These are phyloP conservation scores for Podarcis cretensis DNA, from an alignment of 2,113 vertebrate genomes.

Conservation along the genomic window DNA sequence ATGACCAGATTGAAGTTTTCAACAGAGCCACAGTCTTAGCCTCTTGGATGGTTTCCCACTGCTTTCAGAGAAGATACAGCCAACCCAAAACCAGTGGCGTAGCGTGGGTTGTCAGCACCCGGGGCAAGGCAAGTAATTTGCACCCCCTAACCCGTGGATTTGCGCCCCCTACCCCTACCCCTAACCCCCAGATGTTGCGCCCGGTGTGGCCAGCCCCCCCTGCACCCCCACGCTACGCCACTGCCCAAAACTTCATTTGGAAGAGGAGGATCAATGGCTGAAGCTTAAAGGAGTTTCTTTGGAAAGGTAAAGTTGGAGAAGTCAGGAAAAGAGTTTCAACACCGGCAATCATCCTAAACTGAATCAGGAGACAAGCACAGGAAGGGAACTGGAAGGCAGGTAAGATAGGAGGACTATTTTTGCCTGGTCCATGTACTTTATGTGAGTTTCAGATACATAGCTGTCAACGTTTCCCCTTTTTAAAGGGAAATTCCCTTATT, in stretches of 20 bases:
- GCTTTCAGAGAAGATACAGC: background rate
- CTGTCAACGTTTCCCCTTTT: too few relatives aligned
- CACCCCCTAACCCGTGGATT: too few relatives aligned
- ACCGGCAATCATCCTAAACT: background rate
- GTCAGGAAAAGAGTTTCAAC: background rate
- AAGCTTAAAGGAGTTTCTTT: background rate
- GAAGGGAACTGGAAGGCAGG: background rate
- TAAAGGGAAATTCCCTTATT: too few relatives aligned
- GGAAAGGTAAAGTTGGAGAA: background rate
- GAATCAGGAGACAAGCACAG: background rate
- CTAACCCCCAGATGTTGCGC: too few relatives aligned
- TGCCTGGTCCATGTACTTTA: background rate
- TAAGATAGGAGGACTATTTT: background rate
- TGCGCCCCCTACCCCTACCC: too few relatives aligned
- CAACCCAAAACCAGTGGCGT: background rate
- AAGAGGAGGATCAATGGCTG: background rate
- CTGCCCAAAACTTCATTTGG: background rate
- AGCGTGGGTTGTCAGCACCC: too few relatives aligned
- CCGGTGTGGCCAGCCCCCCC: too few relatives aligned
- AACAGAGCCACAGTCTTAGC: background rate
- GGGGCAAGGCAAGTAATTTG: too few relatives aligned
- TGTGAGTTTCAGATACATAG: background rate
- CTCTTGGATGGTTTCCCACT: background rate
- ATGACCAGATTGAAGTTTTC: background rate
- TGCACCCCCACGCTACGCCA: too few relatives aligned